phyloP scores from a whole-genome alignment of 1,140 invertebrate genomes.

The Lordiphosa mommai region DNA sequence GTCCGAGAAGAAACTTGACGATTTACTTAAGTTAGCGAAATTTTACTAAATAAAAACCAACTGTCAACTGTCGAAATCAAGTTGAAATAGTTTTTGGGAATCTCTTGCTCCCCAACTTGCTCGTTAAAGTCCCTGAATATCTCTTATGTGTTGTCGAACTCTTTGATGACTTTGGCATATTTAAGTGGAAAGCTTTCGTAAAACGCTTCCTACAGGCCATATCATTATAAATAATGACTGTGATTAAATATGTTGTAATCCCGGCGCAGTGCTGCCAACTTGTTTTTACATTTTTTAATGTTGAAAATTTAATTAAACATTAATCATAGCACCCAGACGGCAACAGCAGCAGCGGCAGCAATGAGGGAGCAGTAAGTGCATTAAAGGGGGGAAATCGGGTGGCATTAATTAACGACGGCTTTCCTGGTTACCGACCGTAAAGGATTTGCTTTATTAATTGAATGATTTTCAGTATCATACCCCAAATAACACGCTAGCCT shows the following conservation, averaged over 20 bases:
- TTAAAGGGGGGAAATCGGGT: too few relatives aligned
- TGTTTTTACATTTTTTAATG: constrained; percentile 16
- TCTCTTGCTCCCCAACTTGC: not conserved
- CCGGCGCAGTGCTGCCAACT: constrained; percentile 11
- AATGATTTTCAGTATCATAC: constrained; percentile 38
- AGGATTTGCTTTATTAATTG: constrained; percentile 70
- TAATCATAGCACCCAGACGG: constrained; percentile 46
- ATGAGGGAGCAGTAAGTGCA: constrained; percentile 14
- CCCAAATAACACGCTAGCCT: too few relatives aligned
- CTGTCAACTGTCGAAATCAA: too few relatives aligned
- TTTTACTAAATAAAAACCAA: too few relatives aligned
- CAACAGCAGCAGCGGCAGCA: not conserved
- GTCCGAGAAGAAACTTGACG: too few relatives aligned
- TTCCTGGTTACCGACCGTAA: constrained; percentile 51
- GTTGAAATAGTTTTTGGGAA: constrained; percentile 22
- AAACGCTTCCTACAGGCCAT: constrained; percentile 21
- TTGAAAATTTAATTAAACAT: constrained; percentile 69
- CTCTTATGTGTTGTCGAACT: constrained; percentile 22
- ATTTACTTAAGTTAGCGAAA: too few relatives aligned
- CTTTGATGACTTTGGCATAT: constrained; percentile 41
- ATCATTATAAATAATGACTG: constrained; percentile 70
- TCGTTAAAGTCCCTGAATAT: constrained; percentile 22
- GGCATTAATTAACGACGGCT: constrained; percentile 61
- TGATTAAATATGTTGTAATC: constrained; percentile 72
- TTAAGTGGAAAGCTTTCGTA: constrained; percentile 9